Evolutionary conservation across 2,888 invertebrate species (phyloP).

Genomic region (Nemotelus nigrinus): DNA sequence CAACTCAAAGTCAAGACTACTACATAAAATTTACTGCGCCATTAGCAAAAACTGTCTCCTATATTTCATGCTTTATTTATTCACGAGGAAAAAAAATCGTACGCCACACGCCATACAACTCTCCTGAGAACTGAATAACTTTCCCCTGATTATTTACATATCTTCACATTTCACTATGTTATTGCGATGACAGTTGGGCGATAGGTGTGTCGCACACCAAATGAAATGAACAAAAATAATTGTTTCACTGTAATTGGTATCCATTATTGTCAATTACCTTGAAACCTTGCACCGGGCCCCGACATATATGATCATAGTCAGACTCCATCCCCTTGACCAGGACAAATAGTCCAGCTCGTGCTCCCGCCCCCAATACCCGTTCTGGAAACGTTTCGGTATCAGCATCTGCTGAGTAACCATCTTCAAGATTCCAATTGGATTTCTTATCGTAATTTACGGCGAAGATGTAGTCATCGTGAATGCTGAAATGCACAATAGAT

Average conservation of each 20-base stretch:
- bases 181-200: neutral
- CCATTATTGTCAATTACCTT: slow-evolving; percentile 66
- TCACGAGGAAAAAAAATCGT: too few relatives aligned
- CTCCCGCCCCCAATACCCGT: slow-evolving; percentile 75
- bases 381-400: slow-evolving; percentile 63
- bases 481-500: slow-evolving; percentile 40
- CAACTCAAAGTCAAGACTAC: too few relatives aligned
- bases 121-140: too few relatives aligned
- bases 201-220: slow-evolving; percentile 5
- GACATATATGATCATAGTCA: slow-evolving; percentile 76
- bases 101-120: too few relatives aligned
- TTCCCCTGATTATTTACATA: neutral
- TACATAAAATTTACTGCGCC: too few relatives aligned
- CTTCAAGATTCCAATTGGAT: slow-evolving; percentile 72
- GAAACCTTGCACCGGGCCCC: slow-evolving; percentile 78
- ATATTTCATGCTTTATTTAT: too few relatives aligned
- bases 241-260: too few relatives aligned
- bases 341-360: slow-evolving; percentile 73
- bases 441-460: slow-evolving; percentile 53
- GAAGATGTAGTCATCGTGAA: slow-evolving; percentile 49
- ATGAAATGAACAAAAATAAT: neutral
- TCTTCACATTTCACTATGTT: neutral
- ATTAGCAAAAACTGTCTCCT: too few relatives aligned
- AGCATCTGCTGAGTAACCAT: slow-evolving; percentile 69
- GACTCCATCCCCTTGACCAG: slow-evolving; percentile 69